Conservation (phyloP, 2,888 invertebrate genomes). For the Ramazzottius varieornatus region DNA sequence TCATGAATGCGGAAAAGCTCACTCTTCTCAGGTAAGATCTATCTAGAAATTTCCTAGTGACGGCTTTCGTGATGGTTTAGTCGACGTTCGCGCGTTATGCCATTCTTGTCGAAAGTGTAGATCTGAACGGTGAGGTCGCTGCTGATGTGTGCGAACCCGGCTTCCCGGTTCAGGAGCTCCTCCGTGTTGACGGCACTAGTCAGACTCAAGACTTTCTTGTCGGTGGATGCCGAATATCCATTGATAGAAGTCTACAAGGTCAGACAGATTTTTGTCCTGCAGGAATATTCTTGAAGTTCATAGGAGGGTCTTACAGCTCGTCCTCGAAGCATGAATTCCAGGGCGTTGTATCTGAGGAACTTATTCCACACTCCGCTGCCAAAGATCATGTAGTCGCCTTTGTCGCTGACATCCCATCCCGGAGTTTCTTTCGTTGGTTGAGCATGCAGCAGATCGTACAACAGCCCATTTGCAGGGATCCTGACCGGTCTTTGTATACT, state of each 20-base stretch:
- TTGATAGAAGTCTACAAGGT: not conserved
- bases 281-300: not conserved
- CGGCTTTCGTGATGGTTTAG: not conserved
- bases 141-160: not conserved
- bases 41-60: not conserved
- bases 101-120: not conserved
- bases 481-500: not conserved
- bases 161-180: not conserved
- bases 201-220: not conserved
- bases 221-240: not conserved
- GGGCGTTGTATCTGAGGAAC: not conserved
- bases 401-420: not conserved
- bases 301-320: not conserved
- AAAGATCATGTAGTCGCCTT: not conserved
- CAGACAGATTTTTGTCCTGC: no score
- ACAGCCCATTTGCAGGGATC: not conserved
- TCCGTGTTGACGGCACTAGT: not conserved
- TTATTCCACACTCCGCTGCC: not conserved
- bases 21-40: conserved; percentile 34
- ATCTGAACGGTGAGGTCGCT: not conserved
- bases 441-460: not conserved
- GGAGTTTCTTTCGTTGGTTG: not conserved
- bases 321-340: not conserved
- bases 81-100: not conserved
- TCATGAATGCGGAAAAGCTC: conserved; percentile 57